phyloP scores from a whole-genome alignment of 2,113 vertebrate species.

The Coptodon rendalli region DNA sequence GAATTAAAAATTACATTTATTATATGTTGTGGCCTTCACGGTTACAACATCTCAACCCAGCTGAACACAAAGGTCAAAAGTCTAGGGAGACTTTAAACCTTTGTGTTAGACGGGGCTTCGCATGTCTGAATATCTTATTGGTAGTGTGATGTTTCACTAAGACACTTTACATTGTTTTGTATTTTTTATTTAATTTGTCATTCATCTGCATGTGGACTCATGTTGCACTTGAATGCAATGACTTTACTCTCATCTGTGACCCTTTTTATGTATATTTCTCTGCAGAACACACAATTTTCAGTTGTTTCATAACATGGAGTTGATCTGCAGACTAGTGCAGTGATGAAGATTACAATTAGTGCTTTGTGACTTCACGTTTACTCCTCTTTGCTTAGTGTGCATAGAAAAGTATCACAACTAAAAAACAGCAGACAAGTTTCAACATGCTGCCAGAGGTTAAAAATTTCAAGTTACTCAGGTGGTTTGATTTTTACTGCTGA shows the following conservation, averaged over 20 bases:
- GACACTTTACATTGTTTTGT: neutral
- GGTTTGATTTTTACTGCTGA: constrained; percentile 11
- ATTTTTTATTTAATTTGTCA: neutral
- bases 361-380: neutral
- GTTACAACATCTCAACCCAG: neutral
- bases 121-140: neutral
- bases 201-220: neutral
- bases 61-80: neutral
- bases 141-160: neutral
- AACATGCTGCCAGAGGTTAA: neutral
- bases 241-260: neutral
- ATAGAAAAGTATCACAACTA: neutral
- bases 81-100: neutral
- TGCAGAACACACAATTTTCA: neutral
- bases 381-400: neutral
- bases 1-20: neutral
- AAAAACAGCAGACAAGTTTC: neutral
- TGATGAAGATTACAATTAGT: neutral
- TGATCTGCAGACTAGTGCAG: neutral
- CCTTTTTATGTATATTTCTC: neutral
- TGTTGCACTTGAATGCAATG: neutral
- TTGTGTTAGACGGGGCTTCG: neutral
- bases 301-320: neutral
- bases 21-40: neutral
- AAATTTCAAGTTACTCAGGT: neutral